Conservation (phyloP, 2,113 vertebrate genomes). For the Paraplagusia blochii region DNA sequence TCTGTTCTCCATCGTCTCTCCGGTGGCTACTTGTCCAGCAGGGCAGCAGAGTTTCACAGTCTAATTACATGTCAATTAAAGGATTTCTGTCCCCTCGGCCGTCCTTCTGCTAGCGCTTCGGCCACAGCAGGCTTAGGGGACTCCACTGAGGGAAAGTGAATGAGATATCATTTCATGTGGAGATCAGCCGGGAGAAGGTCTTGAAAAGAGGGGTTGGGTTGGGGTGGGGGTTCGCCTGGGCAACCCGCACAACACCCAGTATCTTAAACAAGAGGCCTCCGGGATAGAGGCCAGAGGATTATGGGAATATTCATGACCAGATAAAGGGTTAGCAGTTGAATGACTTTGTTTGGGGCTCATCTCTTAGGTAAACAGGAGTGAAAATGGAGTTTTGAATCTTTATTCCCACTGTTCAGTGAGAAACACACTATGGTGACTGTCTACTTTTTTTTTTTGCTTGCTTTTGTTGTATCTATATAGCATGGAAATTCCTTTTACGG, state of each 20-base stretch:
- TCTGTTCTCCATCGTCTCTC: constrained; percentile 26
- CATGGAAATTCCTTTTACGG: constrained; percentile 60
- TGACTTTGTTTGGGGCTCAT: constrained; percentile 89
- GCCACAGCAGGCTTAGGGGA: constrained; percentile 64
- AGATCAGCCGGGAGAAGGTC: constrained; percentile 79
- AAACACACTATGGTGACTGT: constrained; percentile 57
- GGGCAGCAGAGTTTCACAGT: constrained; percentile 71
- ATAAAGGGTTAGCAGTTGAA: constrained; percentile 82
- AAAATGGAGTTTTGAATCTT: constrained; percentile 81
- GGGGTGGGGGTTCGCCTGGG: constrained; percentile 28
- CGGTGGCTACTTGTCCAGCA: constrained; percentile 62
- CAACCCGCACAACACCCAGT: constrained; percentile 53
- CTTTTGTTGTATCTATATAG: constrained; percentile 55
- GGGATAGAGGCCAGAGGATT: constrained; percentile 85
- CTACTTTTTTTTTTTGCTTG: constrained; percentile 40
- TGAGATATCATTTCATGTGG: constrained; percentile 86
- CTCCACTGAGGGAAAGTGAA: constrained; percentile 76
- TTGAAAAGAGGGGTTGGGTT: constrained; percentile 78
- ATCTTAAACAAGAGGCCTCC: constrained; percentile 74
- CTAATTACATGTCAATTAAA: constrained; percentile 91
- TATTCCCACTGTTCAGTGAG: constrained; percentile 54
- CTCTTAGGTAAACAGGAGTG: constrained; percentile 87
- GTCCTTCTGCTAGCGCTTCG: constrained; percentile 71
- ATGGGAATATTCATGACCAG: constrained; percentile 95
- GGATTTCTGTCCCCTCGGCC: constrained; percentile 61